Conservation (phyloP, 2,797 vertebrate genomes). For the Astyanax mexicanus region DNA sequence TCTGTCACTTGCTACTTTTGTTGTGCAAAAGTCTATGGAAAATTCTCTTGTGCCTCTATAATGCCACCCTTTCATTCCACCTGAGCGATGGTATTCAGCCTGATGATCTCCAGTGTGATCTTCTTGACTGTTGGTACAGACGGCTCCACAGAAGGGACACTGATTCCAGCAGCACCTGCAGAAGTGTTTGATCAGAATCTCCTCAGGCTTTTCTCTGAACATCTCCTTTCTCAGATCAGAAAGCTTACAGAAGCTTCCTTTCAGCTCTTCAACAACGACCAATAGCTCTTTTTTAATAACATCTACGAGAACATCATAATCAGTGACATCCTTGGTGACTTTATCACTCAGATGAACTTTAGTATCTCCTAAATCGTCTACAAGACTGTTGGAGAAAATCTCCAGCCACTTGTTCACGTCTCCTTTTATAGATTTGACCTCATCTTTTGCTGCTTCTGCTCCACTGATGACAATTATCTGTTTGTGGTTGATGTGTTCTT, state of each 20-base stretch:
- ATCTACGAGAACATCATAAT: slow-evolving; percentile 63
- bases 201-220: no score
- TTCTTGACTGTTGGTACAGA: no score
- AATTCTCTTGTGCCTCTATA: slow-evolving; percentile 11
- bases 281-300: slow-evolving; percentile 49
- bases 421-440: not conserved
- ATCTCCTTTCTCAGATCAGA: not conserved
- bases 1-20: slow-evolving; percentile 58
- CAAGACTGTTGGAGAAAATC: slow-evolving; percentile 63
- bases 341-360: slow-evolving; percentile 63
- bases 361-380: slow-evolving; percentile 55
- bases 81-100: no score
- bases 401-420: slow-evolving; percentile 67
- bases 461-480: not conserved
- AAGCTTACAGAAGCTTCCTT: not conserved
- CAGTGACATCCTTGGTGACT: no score
- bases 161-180: no score
- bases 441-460: not conserved
- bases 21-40: slow-evolving; percentile 48
- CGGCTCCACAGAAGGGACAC: no score
- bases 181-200: no score
- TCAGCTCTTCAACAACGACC: slow-evolving; percentile 4
- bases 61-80: slow-evolving; percentile 41
- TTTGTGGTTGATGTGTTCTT: slow-evolving; percentile 14
- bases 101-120: no score